These are phyloP conservation scores for Anas platyrhynchos DNA, from an alignment of 2,113 vertebrate genomes.

Conservation along the genomic window DNA sequence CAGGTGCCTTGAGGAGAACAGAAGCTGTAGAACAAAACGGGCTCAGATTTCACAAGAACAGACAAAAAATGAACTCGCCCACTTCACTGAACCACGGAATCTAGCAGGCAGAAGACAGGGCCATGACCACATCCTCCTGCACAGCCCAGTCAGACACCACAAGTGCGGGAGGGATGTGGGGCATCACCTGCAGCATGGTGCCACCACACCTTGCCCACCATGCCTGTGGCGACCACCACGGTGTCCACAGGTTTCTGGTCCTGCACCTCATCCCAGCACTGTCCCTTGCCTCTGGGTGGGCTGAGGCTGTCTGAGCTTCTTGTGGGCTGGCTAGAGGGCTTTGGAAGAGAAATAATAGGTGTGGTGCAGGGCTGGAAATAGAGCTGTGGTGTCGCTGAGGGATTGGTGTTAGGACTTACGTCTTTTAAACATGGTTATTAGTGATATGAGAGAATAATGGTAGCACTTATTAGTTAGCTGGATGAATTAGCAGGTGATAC, in stretches of 20 bases:
- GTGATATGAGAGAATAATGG: neutral
- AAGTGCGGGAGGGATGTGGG: neutral
- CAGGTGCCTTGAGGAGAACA: neutral
- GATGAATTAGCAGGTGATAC: neutral
- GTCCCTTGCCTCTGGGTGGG: neutral
- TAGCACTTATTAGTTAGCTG: neutral
- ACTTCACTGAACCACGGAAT: neutral
- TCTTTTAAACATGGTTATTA: conserved; percentile 4
- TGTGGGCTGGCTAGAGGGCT: neutral
- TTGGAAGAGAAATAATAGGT: neutral
- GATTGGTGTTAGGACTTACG: neutral
- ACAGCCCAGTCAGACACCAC: accelerated
- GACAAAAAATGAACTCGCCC: neutral
- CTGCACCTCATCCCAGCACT: neutral
- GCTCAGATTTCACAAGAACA: neutral
- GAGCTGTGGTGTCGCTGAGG: neutral
- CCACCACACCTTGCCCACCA: no score
- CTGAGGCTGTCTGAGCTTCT: no score
- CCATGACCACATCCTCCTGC: neutral
- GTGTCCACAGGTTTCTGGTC: no score
- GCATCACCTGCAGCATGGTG: neutral
- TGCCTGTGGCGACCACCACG: no score
- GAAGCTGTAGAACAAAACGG: neutral
- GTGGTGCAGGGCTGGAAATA: neutral
- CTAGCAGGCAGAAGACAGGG: neutral